These are phyloP conservation scores for Danaus melanippus DNA, from an alignment of 1,140 invertebrate genomes.

Conservation along the genomic window DNA sequence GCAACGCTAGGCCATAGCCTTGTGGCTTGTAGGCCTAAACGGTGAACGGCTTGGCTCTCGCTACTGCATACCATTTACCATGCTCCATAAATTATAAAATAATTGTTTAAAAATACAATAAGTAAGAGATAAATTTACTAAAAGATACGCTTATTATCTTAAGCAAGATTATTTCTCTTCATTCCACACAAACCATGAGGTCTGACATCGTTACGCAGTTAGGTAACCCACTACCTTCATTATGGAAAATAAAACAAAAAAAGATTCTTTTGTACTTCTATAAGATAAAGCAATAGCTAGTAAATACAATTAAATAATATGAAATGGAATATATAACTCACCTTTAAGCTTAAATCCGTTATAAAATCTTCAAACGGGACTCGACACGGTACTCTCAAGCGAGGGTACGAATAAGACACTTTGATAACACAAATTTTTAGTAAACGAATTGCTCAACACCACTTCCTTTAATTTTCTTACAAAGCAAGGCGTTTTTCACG, in stretches of 20 bases:
- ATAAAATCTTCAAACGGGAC: slow-evolving; percentile 47
- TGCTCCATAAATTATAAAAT: no score
- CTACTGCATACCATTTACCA: no score
- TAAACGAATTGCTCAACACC: slow-evolving; percentile 52
- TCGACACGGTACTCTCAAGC: slow-evolving; percentile 55
- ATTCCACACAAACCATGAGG: no score
- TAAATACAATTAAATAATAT: no score
- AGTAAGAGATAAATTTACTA: no score
- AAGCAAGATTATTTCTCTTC: slow-evolving; percentile 22
- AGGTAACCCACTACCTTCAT: slow-evolving; percentile 12
- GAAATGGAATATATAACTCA: slow-evolving; percentile 27
- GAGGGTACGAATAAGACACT: slow-evolving; percentile 58
- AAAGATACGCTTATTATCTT: slow-evolving; percentile 34
- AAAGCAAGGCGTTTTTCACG: slow-evolving; percentile 53
- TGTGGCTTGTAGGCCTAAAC: slow-evolving; percentile 28
- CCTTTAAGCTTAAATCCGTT: slow-evolving; percentile 54
- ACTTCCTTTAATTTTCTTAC: slow-evolving; percentile 47
- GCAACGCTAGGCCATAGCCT: slow-evolving; percentile 15
- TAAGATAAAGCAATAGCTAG: no score
- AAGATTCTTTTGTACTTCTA: no score
- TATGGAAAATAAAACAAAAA: no score
- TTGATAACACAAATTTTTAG: slow-evolving; percentile 52
- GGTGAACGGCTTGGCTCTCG: slow-evolving; percentile 8
- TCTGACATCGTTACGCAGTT: slow-evolving; percentile 40
- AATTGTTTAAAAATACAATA: no score